Base-by-base conservation (phyloP, 1,140 invertebrate species). In the Odontomachus brunneus region DNA sequence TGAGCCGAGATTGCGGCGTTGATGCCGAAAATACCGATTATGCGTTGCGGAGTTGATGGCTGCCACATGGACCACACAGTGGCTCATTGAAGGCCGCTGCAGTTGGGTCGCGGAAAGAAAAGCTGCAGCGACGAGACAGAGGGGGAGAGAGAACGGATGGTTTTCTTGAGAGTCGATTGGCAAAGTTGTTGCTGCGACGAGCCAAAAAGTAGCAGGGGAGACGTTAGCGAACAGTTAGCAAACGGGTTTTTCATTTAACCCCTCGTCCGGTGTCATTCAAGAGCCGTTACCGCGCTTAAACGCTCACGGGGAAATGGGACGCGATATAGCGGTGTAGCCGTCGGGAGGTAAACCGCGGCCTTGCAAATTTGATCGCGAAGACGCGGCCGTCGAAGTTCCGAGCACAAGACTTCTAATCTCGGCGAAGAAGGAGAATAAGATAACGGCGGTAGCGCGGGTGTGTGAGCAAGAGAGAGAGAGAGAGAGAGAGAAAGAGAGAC, bases 361-460 rank as follows among this genome's bases (percentile, higher is more conserved):
- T 71, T 59, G 75, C 74, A 87, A 86, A 69, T 87, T 87, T 83
- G 81, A 83, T 87, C 73, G 49, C 29, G 55, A 75, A 80, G 67
- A 87, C 67, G 38, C 76, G 57, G 59, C 66, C 51, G 66, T 55
- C 19, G 48, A 80, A 80, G 51, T 80, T 69, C 65, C 53, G 53
- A 29, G 33, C 67, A 65, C 60, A 57, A 71, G 84, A 67, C 71
- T 86, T 87, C 84, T 84, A 87, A 88, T 88, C 83, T 87, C 57
- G 72, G 55, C 60, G 76, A 87, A 82, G 48, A 65, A 82, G 57
- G 72, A 71, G 75, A 80, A 80, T 80, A 80, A 80, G 75, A 86
- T 82, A 69, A 55, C 38, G 24, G 12, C 48, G 48, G 33, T 15
- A 44, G 60, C 26, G 60, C 24, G 51, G 19, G 51, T 66, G 26